phyloP scores from a whole-genome alignment of 2,888 invertebrate genomes.

The Zonitis immaculata region DNA sequence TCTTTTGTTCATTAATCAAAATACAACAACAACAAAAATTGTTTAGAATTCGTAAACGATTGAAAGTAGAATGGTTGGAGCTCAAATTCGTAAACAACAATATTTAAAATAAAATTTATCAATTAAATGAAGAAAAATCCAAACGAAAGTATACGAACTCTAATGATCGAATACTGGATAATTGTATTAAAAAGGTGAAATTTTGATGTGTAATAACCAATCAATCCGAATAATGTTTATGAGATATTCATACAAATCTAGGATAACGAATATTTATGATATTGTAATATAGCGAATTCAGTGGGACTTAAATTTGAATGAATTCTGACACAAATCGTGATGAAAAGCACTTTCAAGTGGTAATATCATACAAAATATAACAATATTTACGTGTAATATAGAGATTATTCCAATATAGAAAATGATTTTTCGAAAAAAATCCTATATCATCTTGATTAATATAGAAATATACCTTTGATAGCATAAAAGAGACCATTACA shows the following conservation, averaged over 20 bases:
- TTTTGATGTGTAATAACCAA: slow-evolving; percentile 9
- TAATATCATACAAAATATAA: slow-evolving; percentile 5
- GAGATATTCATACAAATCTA: slow-evolving; percentile 19
- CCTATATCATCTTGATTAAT: neutral
- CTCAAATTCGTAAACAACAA: no score
- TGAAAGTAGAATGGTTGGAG: no score
- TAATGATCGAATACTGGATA: neutral
- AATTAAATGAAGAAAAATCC: no score
- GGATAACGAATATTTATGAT: slow-evolving; percentile 20
- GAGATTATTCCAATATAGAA: no score
- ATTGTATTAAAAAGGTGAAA: slow-evolving; percentile 7
- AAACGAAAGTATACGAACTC: no score
- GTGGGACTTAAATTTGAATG: slow-evolving; percentile 17
- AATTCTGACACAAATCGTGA: slow-evolving; percentile 13
- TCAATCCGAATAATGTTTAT: slow-evolving; percentile 22
- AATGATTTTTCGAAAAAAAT: no score
- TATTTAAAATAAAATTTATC: no score
- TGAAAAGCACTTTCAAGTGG: slow-evolving; percentile 14
- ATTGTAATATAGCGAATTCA: slow-evolving; percentile 20
- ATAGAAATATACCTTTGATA: neutral
- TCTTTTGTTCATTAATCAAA: no score
- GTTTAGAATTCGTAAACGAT: no score
- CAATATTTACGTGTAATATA: no score
- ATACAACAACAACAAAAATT: no score
- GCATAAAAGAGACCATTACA: neutral